These are phyloP conservation scores for Halichoerus grypus DNA, from an alignment of 2,113 vertebrate species.

Conservation along the genomic window DNA sequence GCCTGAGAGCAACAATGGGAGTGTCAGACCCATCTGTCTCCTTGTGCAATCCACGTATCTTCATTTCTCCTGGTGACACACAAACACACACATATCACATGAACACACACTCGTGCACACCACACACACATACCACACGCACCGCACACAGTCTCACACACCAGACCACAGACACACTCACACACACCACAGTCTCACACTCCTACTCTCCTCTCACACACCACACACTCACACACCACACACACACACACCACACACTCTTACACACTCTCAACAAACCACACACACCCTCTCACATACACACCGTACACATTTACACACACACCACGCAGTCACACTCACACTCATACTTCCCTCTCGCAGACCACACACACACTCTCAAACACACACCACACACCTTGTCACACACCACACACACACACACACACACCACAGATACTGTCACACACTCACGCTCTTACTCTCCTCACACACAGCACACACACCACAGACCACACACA, in stretches of 20 bases:
- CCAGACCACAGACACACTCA: background rate
- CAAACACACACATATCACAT: background rate
- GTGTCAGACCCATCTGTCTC: no score
- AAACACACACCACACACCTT: background rate
- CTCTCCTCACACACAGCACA: background rate
- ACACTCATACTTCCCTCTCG: background rate
- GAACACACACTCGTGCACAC: background rate
- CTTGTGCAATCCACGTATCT: no score
- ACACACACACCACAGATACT: background rate
- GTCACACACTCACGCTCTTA: background rate
- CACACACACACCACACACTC: background rate
- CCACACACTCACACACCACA: background rate
- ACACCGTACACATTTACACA: background rate
- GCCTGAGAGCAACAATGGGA: fast-evolving
- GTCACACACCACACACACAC: background rate
- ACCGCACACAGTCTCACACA: background rate
- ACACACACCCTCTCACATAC: background rate
- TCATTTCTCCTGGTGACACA: fast-evolving
- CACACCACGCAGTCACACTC: background rate
- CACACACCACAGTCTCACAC: background rate
- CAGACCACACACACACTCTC: background rate
- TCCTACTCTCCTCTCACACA: background rate
- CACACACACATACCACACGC: background rate
- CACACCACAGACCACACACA: background rate
- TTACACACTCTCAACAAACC: background rate